Evolutionary conservation across 2,113 vertebrate genomes (phyloP), one percentile per base, ranked within the genome.

Genomic region (Cyanistes caeruleus): DNA sequence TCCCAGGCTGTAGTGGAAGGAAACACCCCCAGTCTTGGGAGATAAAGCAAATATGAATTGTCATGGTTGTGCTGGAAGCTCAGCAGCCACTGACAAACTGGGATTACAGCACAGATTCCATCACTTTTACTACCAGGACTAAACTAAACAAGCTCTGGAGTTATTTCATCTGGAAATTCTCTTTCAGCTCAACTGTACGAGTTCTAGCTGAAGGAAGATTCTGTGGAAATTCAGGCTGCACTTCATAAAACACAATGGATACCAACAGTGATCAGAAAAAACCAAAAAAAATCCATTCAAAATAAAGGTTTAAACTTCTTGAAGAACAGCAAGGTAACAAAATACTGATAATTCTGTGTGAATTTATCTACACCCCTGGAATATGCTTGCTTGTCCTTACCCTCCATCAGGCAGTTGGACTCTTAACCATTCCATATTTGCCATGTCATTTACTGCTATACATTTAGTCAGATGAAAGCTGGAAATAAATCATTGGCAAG

Each of bases 41-140:
- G 72, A 73, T 27, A 84, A 89, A 90, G 48, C 62, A 95, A 95
- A 92, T 46, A 84, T 58, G 80, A 95, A 88, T 84, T 92, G 62
- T 79, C 62, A 65, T 15, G 69, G 49, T 39, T 83, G 77, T 93
- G 91, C 30, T 69, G 84, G 90, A 15, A 59, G 53, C 77, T n/a
- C 80, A 69, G 31, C 16, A 33, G 73, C 75, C 82, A 92, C 7
- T 77, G 75, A 86, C 87, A 84, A n/a, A 44, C 44, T 87, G 70
- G n/a, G 73, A 96, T 94, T 59, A 88, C 10, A 76, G 49, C 80
- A 85, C 8, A 72, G 75, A 70, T 76, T 89, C 84, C 63, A 30
- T 30, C 86, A 89, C 43, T 33, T 88, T 89, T 90, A 76, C 70
- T 80, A 87, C 73, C 87, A 64, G 70, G 39, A 30, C 41, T 39